phyloP scores from a whole-genome alignment of 1,140 invertebrate genomes.

The Eupristina koningsbergeri region DNA sequence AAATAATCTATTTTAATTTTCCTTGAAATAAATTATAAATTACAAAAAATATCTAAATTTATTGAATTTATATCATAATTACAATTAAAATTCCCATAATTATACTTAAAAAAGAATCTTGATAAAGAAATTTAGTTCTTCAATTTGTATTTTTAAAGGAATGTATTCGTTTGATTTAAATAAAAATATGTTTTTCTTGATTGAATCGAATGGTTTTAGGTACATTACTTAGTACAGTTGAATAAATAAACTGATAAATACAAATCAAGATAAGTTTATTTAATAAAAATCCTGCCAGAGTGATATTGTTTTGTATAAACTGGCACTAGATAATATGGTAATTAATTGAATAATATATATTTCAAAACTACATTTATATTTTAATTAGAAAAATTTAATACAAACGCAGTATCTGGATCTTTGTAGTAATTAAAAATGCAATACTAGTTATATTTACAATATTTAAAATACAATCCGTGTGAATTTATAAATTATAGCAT shows the following conservation, averaged over 20 bases:
- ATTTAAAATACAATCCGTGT: slow-evolving; percentile 9
- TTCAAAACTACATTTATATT: background rate
- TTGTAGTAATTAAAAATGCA: background rate
- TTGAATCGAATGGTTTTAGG: background rate
- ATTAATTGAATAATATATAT: background rate
- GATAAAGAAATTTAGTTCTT: no score
- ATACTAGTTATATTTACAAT: background rate
- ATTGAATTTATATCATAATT: no score
- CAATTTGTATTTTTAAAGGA: background rate
- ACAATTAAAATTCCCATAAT: no score
- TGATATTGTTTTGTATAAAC: no score
- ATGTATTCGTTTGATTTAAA: background rate
- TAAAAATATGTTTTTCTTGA: background rate
- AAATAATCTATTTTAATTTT: no score
- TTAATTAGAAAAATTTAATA: background rate
- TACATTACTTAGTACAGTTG: background rate
- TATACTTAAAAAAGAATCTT: no score
- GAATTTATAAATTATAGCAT: slow-evolving; percentile 3
- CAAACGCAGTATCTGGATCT: background rate
- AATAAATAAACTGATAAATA: background rate
- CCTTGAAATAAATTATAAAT: no score
- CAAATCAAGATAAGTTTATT: background rate
- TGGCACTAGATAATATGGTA: no score
- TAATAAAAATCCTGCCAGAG: background rate
- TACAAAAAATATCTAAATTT: no score